Evolutionary conservation across 2,113 vertebrate genomes (phyloP), one percentile per base, ranked within the genome.

Genomic region (Callocephalon fimbriatum): DNA sequence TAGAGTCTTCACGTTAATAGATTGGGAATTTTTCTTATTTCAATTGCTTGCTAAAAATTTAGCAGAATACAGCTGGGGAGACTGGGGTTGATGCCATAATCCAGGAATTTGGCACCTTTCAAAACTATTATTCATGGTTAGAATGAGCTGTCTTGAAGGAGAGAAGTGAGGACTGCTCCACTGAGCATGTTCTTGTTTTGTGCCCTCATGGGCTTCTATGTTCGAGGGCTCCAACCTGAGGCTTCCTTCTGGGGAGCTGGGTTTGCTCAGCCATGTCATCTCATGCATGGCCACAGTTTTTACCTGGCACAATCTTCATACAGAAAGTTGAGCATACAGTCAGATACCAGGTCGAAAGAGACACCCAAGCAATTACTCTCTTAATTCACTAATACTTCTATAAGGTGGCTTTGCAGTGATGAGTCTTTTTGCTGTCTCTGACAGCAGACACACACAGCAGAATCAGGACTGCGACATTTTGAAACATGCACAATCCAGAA

Each of bases 231-330:
- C 97, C 94, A 97, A 98, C 98, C 94, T 95, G 80, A 79, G 68
- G 97, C 97, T 98, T 98, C 98, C 97, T 17, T 97, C 97, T 71
- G 26, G 97, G 98, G 97, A 98, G 97, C 96, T 95, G 96, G 94
- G 85, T 96, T 94, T 92, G 95, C 73, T 65, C 23, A 12, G 76
- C 54, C 32, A 3, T 44, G 38, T 37, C 7, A 32, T 12, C 72
- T 53, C 26, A 6, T 0, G 7, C 26, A 8, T 27, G 47, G 42
- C 65, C 2, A 2, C 18, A 35, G 20, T 47, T 66, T 66, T 68
- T n/a, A 59, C 48, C 56, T 35, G 65, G 72, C 70, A 50, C 42
- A 61, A 73, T 44, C 26, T 75, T 18, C 65, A 58, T 5, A 25
- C 35, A 32, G 71, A 14, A 42, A 27, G 35, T 4, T 37, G 20